Evolutionary conservation across 2,888 invertebrate genomes (phyloP).

Genomic region (Leucophenga maculata): DNA sequence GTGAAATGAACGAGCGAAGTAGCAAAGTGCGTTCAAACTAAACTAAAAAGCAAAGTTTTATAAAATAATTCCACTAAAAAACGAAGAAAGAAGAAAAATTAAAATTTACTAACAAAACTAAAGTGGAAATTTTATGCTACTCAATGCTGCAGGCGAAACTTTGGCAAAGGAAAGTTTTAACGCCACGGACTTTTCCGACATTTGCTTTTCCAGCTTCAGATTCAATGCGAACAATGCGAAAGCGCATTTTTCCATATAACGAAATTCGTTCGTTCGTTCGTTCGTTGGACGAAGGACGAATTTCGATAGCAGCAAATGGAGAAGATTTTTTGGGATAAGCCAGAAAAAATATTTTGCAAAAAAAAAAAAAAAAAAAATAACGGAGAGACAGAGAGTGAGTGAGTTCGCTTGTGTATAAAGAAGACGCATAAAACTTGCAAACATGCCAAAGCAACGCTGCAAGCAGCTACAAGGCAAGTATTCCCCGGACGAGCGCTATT

Average conservation of each 20-base stretch:
- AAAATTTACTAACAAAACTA: constrained; percentile 49
- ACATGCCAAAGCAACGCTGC: no score
- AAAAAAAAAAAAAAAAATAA: background rate
- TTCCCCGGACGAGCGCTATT: no score
- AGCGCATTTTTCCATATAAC: no score
- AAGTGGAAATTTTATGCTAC: constrained; percentile 60
- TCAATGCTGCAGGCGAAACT: constrained; percentile 51
- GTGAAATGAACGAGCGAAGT: background rate
- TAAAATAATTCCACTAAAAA: constrained; percentile 60
- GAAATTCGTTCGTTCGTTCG: no score
- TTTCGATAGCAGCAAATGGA: constrained; percentile 42
- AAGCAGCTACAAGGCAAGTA: no score
- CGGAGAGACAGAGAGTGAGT: background rate
- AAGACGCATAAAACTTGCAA: no score
- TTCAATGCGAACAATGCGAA: no score
- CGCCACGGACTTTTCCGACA: no score
- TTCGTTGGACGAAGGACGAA: constrained; percentile 32
- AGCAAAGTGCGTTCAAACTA: constrained; percentile 45
- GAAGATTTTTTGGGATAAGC: constrained; percentile 30
- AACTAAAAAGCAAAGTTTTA: constrained; percentile 62
- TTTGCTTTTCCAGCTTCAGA: no score
- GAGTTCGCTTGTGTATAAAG: no score
- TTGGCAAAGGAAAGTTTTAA: constrained; percentile 42
- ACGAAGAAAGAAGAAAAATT: constrained; percentile 31
- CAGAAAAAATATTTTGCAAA: constrained; percentile 15